Evolutionary conservation across 2,888 invertebrate genomes (phyloP), one percentile per base, ranked within the genome.

Genomic region (Drosophila quasianomalipes): DNA sequence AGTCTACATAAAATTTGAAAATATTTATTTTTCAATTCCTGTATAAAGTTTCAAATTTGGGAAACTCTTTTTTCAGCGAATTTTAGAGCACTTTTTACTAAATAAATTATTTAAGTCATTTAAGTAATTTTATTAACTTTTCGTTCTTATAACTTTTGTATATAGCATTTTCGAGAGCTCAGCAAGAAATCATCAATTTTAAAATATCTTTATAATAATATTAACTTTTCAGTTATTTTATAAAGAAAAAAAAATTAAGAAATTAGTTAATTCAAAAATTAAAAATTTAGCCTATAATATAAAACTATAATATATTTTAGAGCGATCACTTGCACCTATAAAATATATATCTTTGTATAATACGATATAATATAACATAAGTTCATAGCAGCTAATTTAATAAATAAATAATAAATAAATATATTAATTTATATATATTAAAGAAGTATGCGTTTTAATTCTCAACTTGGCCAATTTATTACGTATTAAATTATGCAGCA

Each of bases 351-450:
- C 4, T 54, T 22, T 55, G 3, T 19, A 28, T 12, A 55, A 19
- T 19, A n/a, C 7, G 41, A 28, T 39, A n/a, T 55, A 26, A 26
- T 7, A 30, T 5, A 28, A 3, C 7, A 28, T 65, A 49, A 69
- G 75, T 28, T 47, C 1, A 2, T 39, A 71, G 22, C 30, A 26
- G 16, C 35, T 70, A 70, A 68, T 55, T 53, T 35, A 14, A 14
- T 22, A 78, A 62, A 69, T 69, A 68, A 70, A 79, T 35, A 14
- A 14, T 22, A 78, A 62, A 69, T 69, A 68, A 70, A 79, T 78
- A 37, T 57, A 54, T 58, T 64, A 61, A 80, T 54, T 89, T 72
- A 69, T 83, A 33, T 14, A n/a, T 16, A 57, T 53, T 53, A 59
- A 53, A 30, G n/a, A 39, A 30, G 37, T 52, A 6, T 26, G 16